Base-by-base conservation (phyloP, 92 coral and sea anemone genomes). In the Zoanthus sansibaricus region DNA sequence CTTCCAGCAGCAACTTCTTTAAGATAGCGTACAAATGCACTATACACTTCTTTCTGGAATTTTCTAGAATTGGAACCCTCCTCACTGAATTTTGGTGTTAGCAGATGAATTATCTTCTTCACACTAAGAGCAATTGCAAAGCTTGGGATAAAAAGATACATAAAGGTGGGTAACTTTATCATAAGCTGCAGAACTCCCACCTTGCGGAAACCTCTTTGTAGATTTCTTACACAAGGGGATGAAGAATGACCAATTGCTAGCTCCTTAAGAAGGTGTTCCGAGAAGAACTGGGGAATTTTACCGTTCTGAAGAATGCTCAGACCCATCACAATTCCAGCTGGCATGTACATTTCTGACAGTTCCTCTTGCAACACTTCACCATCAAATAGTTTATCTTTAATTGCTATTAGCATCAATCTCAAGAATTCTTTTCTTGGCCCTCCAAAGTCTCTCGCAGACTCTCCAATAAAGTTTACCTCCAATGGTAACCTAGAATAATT, bases 371-470 rank as follows among this genome's bases (percentile, higher is more conserved):
- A 77, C 66, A 58, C 66, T 48, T 83, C 90, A 86, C 72, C 76
- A 66, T 90, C 87, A 87, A 90, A 87, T 47, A 78, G 82, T 51
- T 82, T 86, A 72, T 90, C 90, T 80, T 90, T 90, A 83, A 90
- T 90, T 58, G 66, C 66, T 58, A 58, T 58, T 58, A 58, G 66
- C 66, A 58, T 58, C 66, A 58, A 14, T 86, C 32, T 49, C 70
- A 87, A 87, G 66, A 79, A 79, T 75, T 75, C 79, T 47, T 75
- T 75, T 21, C 59, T 3, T 18, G 79, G 61, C 15, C 79, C 79
- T 75, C 79, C 79, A 75, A 31, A 75, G 73, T 84, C 88, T 21
- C 74, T 59, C 13, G 90, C 93, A 47, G 73, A 75, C 82, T 86
- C 93, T 71, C 89, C 93, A 4, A 67, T 79, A 64, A 90, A 86